Conservation (phyloP, 1,140 invertebrate genomes). For the Papilio polytes region DNA sequence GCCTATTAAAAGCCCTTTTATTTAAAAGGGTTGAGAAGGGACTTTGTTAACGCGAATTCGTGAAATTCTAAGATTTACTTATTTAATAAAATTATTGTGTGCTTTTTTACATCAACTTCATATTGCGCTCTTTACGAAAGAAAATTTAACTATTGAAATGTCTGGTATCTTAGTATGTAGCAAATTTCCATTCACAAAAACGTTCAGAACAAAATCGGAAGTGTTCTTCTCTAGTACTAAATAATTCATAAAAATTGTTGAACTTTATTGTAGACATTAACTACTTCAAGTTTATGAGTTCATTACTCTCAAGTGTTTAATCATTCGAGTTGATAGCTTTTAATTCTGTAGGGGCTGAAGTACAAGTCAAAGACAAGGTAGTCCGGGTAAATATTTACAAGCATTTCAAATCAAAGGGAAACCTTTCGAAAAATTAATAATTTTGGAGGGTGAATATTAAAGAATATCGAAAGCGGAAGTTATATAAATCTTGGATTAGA, state of each 20-base stretch:
- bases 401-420: conserved; percentile 5
- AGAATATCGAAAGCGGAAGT: not conserved
- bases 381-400: conserved; percentile 15
- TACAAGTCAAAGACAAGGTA: conserved; percentile 23
- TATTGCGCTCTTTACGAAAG: no score
- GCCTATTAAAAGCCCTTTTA: conserved; percentile 15
- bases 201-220: no score
- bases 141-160: no score
- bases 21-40: conserved; percentile 15
- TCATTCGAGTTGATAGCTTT: conserved; percentile 33
- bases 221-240: no score
- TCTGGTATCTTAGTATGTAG: not conserved
- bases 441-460: conserved; percentile 13
- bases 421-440: conserved; percentile 25
- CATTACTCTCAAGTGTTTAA: conserved; percentile 33
- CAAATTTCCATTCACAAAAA: not conserved
- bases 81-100: not conserved
- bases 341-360: conserved; percentile 1
- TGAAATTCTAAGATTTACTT: not conserved
- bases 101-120: not conserved
- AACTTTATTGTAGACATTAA: not conserved
- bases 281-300: conserved; percentile 23
- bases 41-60: not conserved
- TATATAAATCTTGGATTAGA: not conserved
- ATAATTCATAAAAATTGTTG: not conserved